A percentile compares a stretch with the other conserved stretches of the same genome.
phyloP scores from a whole-genome alignment of 2,888 invertebrate species.

The Ectropis crepuscularia region DNA sequence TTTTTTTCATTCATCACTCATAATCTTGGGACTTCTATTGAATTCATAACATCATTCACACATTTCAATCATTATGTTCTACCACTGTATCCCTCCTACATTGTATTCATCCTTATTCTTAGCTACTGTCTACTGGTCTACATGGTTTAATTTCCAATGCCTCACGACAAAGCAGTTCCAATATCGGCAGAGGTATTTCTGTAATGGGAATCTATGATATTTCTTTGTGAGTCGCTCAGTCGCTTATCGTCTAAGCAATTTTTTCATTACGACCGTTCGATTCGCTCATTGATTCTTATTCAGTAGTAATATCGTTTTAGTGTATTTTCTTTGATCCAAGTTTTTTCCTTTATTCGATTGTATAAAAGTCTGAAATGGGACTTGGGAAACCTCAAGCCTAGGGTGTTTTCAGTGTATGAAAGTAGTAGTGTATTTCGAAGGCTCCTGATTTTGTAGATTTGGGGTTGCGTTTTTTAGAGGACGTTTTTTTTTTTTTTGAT shows the following conservation, averaged over 20 bases:
- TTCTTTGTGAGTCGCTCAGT: conserved; percentile 14
- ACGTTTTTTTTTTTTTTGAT: too few relatives aligned
- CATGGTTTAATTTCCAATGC: background rate
- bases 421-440: too few relatives aligned
- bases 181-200: conserved; percentile 30
- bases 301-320: conserved; percentile 5
- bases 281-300: conserved; percentile 21
- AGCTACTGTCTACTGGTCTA: conserved; percentile 5
- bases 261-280: conserved; percentile 33
- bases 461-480: too few relatives aligned
- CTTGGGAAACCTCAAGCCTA: too few relatives aligned
- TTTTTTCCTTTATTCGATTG: too few relatives aligned
- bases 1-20: background rate
- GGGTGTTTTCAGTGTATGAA: too few relatives aligned
- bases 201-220: conserved; percentile 34
- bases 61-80: too few relatives aligned
- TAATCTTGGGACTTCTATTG: background rate
- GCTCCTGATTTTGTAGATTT: too few relatives aligned
- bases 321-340: background rate
- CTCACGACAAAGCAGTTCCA: conserved; percentile 22
- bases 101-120: too few relatives aligned
- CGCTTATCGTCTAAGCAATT: conserved; percentile 33
- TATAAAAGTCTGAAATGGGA: too few relatives aligned
- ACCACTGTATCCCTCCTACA: too few relatives aligned
- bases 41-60: too few relatives aligned